Base-by-base conservation (phyloP, 2,888 invertebrate species). In the Epinotia nisella region DNA sequence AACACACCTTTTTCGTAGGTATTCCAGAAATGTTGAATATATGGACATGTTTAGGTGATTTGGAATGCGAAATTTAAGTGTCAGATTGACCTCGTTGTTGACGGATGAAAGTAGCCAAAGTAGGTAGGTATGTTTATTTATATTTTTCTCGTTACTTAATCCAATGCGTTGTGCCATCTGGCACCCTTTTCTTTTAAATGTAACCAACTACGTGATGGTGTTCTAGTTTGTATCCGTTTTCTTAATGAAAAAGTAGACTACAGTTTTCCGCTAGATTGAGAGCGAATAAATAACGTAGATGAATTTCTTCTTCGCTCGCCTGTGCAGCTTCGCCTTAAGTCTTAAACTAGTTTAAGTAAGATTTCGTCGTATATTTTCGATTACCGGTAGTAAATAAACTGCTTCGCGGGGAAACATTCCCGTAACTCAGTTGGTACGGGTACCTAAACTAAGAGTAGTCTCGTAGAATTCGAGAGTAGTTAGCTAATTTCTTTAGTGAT, bases 181-280 rank as follows among this genome's bases (percentile, higher is more conserved):
- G 45, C 15, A 49, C n/a, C 49, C 49, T 15, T 49, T 49, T 49
- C 15, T 49, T n/a, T 49, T 49, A 49, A 49, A 49, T n/a, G 3
- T 66, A 3, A 24, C 62, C 45, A 64, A 53, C 19, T 62, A 72
- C 73, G 73, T 73, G 73, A 59, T 62, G 51, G 49, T 62, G 62
- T 72, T 58, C 59, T 53, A 51, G 49, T 58, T 39, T 55, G 45
- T 35, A 35, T 49, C 35, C 24, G 41, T 68, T 73, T 73, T 73
- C 72, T 68, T 73, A 53, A 58, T 68, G 72, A 64, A 56, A 73
- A 73, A 51, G 24, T 64, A 41, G 51, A 51, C 17, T 17, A 51
- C 49, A 58, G 51, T 67, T 51, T 67, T 17, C 24, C 58, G 21
- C 11, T 56, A 17, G 29, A 45, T 24, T 73, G 62, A 19, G 53